These are phyloP conservation scores for Fregata magnificens DNA, from an alignment of 2,113 vertebrate species.

Conservation along the genomic window DNA sequence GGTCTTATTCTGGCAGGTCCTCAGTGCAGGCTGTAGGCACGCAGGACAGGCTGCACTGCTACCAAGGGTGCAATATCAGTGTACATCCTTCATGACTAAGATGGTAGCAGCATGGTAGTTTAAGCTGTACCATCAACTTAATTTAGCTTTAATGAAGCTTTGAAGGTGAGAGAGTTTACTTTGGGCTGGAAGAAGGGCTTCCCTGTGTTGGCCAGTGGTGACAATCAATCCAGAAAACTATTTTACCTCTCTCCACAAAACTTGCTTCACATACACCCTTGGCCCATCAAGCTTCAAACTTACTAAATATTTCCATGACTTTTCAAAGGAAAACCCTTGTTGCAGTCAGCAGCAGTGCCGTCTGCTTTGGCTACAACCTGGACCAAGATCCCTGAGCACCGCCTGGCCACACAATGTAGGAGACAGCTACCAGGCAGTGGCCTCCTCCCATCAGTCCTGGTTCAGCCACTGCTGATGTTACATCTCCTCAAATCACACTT, in stretches of 20 bases:
- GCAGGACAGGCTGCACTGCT: background rate
- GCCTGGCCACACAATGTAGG: rapidly evolving
- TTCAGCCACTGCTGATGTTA: background rate
- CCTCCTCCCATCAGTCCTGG: background rate
- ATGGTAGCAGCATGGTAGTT: background rate
- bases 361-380: background rate
- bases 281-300: background rate
- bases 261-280: background rate
- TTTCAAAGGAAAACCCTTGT: background rate
- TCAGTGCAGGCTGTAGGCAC: background rate
- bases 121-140: background rate
- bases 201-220: background rate
- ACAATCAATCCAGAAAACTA: background rate
- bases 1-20: background rate
- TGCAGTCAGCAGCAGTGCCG: background rate
- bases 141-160: background rate
- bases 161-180: background rate
- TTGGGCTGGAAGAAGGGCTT: background rate
- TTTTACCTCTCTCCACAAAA: background rate
- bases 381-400: background rate
- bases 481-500: rapidly evolving
- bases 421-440: background rate
- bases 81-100: background rate
- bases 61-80: rapidly evolving
- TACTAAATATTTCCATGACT: background rate